Evolutionary conservation across 1,140 invertebrate species (phyloP).

Genomic region (Penaeus japonicus): DNA sequence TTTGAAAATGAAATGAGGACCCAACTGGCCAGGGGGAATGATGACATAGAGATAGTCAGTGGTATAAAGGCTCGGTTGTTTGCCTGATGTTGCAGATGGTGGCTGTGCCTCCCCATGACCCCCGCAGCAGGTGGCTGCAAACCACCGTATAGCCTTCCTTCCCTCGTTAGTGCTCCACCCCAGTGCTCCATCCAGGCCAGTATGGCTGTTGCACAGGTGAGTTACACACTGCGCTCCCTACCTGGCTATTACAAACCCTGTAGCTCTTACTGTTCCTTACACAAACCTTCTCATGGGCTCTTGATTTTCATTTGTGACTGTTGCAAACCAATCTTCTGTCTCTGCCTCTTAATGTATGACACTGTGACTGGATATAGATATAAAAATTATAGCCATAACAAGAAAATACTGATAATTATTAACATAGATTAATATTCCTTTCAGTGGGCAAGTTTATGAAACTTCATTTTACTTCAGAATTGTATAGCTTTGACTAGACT

Average conservation of each 20-base stretch:
- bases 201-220: constrained; percentile 38
- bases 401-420: too few species aligned
- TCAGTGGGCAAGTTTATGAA: too few species aligned
- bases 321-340: too few species aligned
- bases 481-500: too few species aligned
- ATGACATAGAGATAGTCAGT: constrained; percentile 25
- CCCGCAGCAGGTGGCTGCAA: constrained; percentile 48
- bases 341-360: too few species aligned
- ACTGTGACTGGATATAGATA: too few species aligned
- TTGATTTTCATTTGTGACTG: too few species aligned
- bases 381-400: too few species aligned
- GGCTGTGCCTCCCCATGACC: constrained; percentile 42
- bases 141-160: constrained; percentile 52
- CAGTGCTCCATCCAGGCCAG: constrained; percentile 11
- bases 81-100: constrained; percentile 53
- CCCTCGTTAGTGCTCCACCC: constrained; percentile 35
- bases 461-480: too few species aligned
- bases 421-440: too few species aligned
- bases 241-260: background rate
- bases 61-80: constrained; percentile 49
- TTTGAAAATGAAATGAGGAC: constrained; percentile 14
- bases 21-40: constrained; percentile 25
- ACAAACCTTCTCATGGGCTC: too few species aligned
- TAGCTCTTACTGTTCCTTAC: too few species aligned
- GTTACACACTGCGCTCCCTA: constrained; percentile 18